Base-by-base conservation (phyloP, 2,797 vertebrate genomes). In the Florisuga fusca region DNA sequence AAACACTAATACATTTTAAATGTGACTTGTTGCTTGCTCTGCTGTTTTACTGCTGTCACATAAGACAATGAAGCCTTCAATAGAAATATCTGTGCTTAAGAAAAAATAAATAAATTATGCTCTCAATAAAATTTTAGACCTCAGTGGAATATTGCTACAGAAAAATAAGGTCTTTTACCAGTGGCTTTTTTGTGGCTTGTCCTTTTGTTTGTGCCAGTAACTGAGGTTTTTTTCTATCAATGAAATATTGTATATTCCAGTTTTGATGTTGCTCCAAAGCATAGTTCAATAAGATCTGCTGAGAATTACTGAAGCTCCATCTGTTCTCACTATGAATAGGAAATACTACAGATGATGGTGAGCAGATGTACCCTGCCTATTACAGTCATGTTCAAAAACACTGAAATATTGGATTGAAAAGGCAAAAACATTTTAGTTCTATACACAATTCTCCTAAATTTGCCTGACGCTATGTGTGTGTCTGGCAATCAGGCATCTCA, bases 231-330 rank as follows among this genome's bases (percentile, higher is more conserved):
- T 78, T 68, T 57, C 29, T 18, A 14, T 87, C 75, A 67, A 38
- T 94, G 66, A 89, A 94, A 84, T 82, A 48, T 22, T 93, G 31
- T 80, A 20, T 67, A 16, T 93, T 90, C 15, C 46, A 66, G 71
- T 91, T 92, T 80, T 96, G 92, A 93, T 93, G 69, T 93, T 95
- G 61, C 93, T 96, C 84, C 64, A 92, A 94, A 94, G 84, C 67
- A 86, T 27, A 71, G 53, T 84, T 95, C 94, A 95, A n/a, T 91
- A 76, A 89, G 67, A 85, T 80, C 90, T 94, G 75, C 58, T 93
- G 84, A 81, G 90, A 68, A 94, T 95, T 94, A 93, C 59, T 89
- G 88, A 89, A 41, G 34, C 69, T 93, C 96, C 95, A 97, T 96
- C 96, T 97, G 94, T 93, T 95, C 82, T 82, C 17, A 2, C 64